Evolutionary conservation across 2,888 invertebrate genomes (phyloP).

Genomic region (Pseudanteris insignis): DNA sequence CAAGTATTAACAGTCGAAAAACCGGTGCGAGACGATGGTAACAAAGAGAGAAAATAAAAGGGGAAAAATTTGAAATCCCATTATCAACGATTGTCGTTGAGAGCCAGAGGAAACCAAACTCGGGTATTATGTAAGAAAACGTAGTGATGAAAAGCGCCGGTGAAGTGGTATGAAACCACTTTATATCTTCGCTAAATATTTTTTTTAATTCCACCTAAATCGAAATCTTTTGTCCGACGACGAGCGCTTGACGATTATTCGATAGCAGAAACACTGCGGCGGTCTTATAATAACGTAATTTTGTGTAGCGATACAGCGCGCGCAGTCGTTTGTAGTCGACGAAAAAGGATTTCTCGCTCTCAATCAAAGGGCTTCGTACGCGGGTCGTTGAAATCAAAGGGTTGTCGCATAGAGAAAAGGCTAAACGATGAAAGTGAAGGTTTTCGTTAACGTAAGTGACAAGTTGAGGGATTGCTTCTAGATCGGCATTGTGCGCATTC

Average conservation of each 20-base stretch:
- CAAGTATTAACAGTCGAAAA: too few species aligned
- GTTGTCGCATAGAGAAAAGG: constrained; percentile 38
- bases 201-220: constrained; percentile 7
- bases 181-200: constrained; percentile 8
- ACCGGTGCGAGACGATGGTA: too few species aligned
- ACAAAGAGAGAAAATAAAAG: not conserved
- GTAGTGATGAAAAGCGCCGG: too few species aligned
- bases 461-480: constrained; percentile 63
- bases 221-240: constrained; percentile 9
- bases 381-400: constrained; percentile 39
- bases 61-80: not conserved
- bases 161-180: constrained; percentile 1
- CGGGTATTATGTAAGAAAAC: too few species aligned
- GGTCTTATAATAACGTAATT: constrained; percentile 30
- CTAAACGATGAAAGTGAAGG: constrained; percentile 44
- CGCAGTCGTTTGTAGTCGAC: constrained; percentile 7
- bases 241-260: constrained; percentile 13
- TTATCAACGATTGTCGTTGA: not conserved
- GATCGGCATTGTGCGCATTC: constrained; percentile 58
- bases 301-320: constrained; percentile 13
- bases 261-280: constrained; percentile 25
- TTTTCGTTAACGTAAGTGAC: constrained; percentile 58
- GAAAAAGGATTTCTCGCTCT: constrained; percentile 22
- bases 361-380: constrained; percentile 33
- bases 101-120: too few species aligned